These are phyloP conservation scores for Capricornis sumatraensis DNA, from an alignment of 2,113 vertebrate species.

Conservation along the genomic window DNA sequence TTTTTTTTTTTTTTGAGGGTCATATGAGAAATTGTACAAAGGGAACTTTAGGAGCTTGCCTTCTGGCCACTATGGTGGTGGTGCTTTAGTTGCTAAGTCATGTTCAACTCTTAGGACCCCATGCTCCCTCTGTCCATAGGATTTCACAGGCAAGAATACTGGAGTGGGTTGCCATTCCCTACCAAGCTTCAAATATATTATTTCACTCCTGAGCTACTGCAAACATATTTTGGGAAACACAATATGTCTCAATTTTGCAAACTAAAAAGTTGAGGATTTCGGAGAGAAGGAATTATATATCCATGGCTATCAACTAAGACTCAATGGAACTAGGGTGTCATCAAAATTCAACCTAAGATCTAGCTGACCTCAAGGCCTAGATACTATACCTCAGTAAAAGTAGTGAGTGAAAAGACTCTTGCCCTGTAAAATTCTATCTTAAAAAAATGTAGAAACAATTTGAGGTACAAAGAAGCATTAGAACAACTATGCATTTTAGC, in stretches of 20 bases:
- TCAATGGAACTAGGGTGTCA: neutral
- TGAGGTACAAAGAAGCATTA: neutral
- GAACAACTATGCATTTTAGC: neutral
- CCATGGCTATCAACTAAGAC: neutral
- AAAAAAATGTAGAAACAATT: neutral
- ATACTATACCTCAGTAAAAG: neutral
- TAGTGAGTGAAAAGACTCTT: neutral
- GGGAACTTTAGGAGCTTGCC: neutral
- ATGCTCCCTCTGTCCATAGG: neutral
- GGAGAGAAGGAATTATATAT: neutral
- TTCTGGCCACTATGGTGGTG: neutral
- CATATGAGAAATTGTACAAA: neutral
- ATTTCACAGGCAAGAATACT: neutral
- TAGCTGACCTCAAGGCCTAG: neutral
- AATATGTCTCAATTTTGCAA: neutral
- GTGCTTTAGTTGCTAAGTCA: neutral
- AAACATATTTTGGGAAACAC: neutral
- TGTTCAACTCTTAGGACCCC: rapidly evolving
- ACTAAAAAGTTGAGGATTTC: neutral
- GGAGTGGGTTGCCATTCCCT: neutral
- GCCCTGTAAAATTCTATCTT: neutral
- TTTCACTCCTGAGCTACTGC: neutral
- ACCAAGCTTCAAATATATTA: neutral
- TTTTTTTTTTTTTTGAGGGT: neutral
- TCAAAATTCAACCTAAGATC: neutral